Evolutionary conservation across 2,113 vertebrate genomes (phyloP), one percentile per base, ranked within the genome.

Genomic region (Epinephelus lanceolatus): DNA sequence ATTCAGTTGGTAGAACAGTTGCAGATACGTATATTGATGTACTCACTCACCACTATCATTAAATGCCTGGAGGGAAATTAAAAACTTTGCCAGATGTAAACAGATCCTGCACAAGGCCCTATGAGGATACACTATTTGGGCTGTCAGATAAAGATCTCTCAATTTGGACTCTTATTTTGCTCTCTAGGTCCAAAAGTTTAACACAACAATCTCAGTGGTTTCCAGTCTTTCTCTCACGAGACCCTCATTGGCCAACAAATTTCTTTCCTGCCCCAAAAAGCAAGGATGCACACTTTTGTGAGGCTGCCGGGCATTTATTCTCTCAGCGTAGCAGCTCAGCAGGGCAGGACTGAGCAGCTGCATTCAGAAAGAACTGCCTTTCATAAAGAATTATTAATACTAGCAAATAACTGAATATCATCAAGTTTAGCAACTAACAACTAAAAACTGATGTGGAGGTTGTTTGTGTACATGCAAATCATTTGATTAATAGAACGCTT

Each of bases 141-240:
- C 37, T 33, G 76, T 21, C 67, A 76, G 47, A 76, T 49, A 6
- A 11, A 80, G 33, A 81, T 83, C 60, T 71, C 47, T 80, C 72
- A 1, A 11, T 56, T 47, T 71, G 51, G 18, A 52, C 47, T 51
- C 23, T 23, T n/a, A 0, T n/a, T 42, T 56, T 18, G 14, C 49
- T 73, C 67, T 47, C 1, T 0, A 0, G 2, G 57, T 49, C 59
- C 60, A 65, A 71, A 67, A 47, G 60, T 82, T 79, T 14, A 67
- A 78, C 23, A 53, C 60, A 65, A 69, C 73, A 53, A 33, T 51
- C 70, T 33, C 5, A 0, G 19, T 5, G n/a, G 23, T 77, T 83
- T 65, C 57, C 67, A 67, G 9, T 59, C 52, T 4, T 40, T n/a
- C 15, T 40, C 74, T 78, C 68, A 6, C 3, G 81, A 68, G 75